phyloP scores from a whole-genome alignment of 2,888 invertebrate species.

The Dryococelus australis region DNA sequence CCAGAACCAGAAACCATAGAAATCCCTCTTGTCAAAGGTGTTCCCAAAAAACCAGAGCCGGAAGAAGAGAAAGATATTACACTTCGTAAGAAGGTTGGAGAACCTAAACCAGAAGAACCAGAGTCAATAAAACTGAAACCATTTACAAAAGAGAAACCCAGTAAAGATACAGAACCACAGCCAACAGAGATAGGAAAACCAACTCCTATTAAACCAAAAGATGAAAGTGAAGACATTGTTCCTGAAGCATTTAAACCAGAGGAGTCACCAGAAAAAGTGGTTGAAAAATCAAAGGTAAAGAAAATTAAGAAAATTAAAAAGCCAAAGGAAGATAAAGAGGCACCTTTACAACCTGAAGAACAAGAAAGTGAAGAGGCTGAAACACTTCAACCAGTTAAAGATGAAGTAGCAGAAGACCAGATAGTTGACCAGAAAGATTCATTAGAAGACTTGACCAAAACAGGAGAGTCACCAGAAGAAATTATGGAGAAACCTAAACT shows the following conservation, averaged over 20 bases:
- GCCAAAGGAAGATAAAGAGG: conserved; percentile 22
- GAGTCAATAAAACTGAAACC: conserved; percentile 48
- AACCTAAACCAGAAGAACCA: conserved; percentile 53
- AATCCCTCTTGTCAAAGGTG: conserved; percentile 50
- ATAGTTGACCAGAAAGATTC: conserved; percentile 36
- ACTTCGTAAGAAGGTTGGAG: conserved; percentile 54
- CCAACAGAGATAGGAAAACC: conserved; percentile 44
- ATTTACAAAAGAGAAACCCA: conserved; percentile 56
- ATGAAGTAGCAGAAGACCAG: conserved; percentile 51
- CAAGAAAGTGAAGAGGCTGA: conserved; percentile 42
- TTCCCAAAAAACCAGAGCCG: conserved; percentile 53
- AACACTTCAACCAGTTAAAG: conserved; percentile 51
- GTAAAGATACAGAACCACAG: conserved; percentile 50
- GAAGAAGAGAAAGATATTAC: conserved; percentile 49
- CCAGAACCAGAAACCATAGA: conserved; percentile 51
- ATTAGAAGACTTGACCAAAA: conserved; percentile 25
- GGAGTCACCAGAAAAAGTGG: conserved; percentile 46
- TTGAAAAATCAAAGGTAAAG: conserved; percentile 45
- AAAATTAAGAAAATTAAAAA: conserved; percentile 39
- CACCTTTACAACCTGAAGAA: conserved; percentile 24
- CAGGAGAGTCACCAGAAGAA: conserved; percentile 22
- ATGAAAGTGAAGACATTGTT: conserved; percentile 45
- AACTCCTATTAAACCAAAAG: conserved; percentile 49
- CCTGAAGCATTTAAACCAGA: conserved; percentile 43
- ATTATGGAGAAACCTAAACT: conserved; percentile 32